Base-by-base conservation (phyloP, 2,888 invertebrate genomes). In the Eupeodes latifasciatus region DNA sequence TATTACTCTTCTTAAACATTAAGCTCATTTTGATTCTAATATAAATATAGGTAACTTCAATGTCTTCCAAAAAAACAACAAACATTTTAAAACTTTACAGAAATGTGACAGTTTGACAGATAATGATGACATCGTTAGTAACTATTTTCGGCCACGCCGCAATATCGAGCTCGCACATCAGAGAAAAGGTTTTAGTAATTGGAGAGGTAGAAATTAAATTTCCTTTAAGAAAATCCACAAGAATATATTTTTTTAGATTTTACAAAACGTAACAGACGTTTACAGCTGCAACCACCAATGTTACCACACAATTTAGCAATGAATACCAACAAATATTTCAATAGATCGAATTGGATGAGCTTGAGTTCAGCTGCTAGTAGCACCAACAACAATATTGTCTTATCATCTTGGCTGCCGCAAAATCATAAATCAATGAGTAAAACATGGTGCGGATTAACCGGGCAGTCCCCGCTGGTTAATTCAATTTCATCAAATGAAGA, bases 121-220 rank as follows among this genome's bases (percentile, higher is more conserved):
- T 78, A 94, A 94, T 82, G 95, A 96, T 85, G 95, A 96, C 89
- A 94, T 96, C 81, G 95, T 96, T 0, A 95, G 95, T 67, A 96
- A 95, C 90, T 97, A 97, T 92, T 97, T 97, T 93, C 96, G 96
- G 91, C 95, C 96, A 14, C 94, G 95, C 92, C 93, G 96, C 90
- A 95, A 95, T 27, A 10, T 90, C 77, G 95, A 96, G 91, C 93
- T 96, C 49, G 93, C 96, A 5, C 95, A 94, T 89, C 95, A 95
- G 90, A 93, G 93, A 75, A 94, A 94, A 91, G 94, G 94, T 82
- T 94, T 95, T 87, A 94, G 94, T 91, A 94, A 93, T 78, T 95
- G 95, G 94, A 94, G 93, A 94, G 94, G 95, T 95, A 53, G 16
- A 34, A 5, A 36, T 6, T n/a, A 0, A 27, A 66, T 59, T 79